Base-by-base conservation (phyloP, 2,888 invertebrate genomes). In the Syrista parreyssii region DNA sequence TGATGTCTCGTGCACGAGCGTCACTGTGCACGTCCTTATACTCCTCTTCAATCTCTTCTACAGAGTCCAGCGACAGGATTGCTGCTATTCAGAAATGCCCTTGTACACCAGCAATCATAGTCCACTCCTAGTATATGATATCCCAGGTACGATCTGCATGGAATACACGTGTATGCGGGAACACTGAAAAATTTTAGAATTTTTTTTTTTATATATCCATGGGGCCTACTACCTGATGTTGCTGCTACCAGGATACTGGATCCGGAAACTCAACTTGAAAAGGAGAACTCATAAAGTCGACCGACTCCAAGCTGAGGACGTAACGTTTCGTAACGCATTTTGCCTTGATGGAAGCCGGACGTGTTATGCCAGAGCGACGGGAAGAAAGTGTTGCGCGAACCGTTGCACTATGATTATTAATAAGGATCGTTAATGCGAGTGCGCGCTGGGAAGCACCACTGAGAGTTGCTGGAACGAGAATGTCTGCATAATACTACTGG, bases 381-480 rank as follows among this genome's bases (percentile, higher is more conserved):
- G 74, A 75, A 78, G 78, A 78, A 78, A 75, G 78, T 40, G 72
- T 78, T 78, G 75, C 75, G 55, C 75, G 73, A 71, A 23, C 72
- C 35, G 31, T 73, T 35, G 40, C 40, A 31, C 35, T 73, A 78
- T 75, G 68, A 78, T 78, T 78, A 75, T 78, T 75, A 75, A 75
- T 78, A 73, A 78, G 55, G 23, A 55, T 55, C 55, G 55, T 55
- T 55, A 55, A 55, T 55, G 9, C 55, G 55, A 55, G 23, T 23
- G 55, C 15, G 40, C 55, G 23, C 23, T 55, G 23, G 55, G 55
- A 55, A 55, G 6, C 55, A 23, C 55, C 55, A 55, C 55, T 55
- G 55, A 23, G 2, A 55, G 55, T 23, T 55, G 55, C 9, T 23
- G 55, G 55, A 55, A 55, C 55, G 55, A 55, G 55, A 55, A 55